These are phyloP conservation scores for Stictocephala bisonia DNA, from an alignment of 2,888 invertebrate genomes.

Conservation along the genomic window DNA sequence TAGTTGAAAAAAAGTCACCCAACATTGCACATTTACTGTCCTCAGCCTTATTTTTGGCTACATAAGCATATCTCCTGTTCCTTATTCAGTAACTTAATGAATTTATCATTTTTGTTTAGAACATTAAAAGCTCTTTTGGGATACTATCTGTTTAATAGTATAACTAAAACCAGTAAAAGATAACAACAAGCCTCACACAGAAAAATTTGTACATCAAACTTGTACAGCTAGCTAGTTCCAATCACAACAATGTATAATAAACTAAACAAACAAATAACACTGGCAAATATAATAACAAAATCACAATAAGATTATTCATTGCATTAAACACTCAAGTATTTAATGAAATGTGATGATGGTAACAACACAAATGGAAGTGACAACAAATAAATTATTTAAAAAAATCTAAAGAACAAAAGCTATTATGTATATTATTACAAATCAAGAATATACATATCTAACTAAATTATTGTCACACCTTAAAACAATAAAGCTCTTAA, in stretches of 20 bases:
- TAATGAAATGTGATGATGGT: slow-evolving; percentile 30
- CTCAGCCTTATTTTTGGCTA: slow-evolving; percentile 30
- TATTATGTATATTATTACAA: slow-evolving; percentile 10
- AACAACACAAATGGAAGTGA: slow-evolving; percentile 7
- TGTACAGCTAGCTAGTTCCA: slow-evolving; percentile 22
- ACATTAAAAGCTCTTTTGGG: slow-evolving; percentile 1
- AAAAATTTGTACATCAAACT: slow-evolving; percentile 20
- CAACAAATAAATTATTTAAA: neutral
- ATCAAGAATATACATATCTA: slow-evolving; percentile 10
- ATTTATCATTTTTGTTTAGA: neutral
- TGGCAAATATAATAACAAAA: slow-evolving; percentile 38
- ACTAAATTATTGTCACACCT: slow-evolving; percentile 34
- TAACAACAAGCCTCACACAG: slow-evolving; percentile 9
- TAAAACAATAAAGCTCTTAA: slow-evolving; percentile 11
- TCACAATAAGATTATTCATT: slow-evolving; percentile 2
- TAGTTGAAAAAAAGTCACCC: slow-evolving; percentile 8
- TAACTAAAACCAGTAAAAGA: slow-evolving; percentile 17
- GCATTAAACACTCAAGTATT: slow-evolving; percentile 17
- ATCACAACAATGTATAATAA: slow-evolving; percentile 9
- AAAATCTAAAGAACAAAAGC: slow-evolving; percentile 16
- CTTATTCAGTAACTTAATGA: no score
- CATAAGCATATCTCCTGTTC: neutral
- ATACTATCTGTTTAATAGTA: neutral
- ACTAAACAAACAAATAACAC: slow-evolving; percentile 36
- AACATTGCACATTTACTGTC: slow-evolving; percentile 46